Base-by-base conservation (phyloP, 2,888 invertebrate species). In the Tolmerus cingulatus region DNA sequence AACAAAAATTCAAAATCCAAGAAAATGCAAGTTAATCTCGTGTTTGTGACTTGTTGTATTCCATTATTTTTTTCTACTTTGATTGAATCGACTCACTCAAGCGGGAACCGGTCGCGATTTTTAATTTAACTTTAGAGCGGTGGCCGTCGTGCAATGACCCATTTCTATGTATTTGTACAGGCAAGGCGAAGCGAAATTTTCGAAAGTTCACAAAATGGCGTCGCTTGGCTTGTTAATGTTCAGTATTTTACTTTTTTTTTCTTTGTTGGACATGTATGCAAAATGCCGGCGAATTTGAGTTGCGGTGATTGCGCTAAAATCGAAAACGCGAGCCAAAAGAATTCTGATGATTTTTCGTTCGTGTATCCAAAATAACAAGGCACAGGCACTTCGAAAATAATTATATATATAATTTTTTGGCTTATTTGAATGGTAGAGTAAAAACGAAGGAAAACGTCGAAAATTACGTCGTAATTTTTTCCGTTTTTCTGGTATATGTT, bases 371-470 rank as follows among this genome's bases (percentile, higher is more conserved):
- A 27, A 23, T 66, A 85, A 88, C 88, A 88, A 88, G 88, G 87
- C 88, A 88, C 88, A 88, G 88, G 88, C 88, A 88, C 87, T 78
- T 86, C 51, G 74, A 77, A 77, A 77, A 86, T 27, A 66, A 66
- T 27, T 66, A 46, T 46, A 46, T 46, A 46, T 46, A 14, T 14
- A 46, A 16, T 12, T 55, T 66, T 66, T 12, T 66, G 66, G 66
- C 66, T 66, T 27, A 84, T 43, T n/a, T 85, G n/a, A 19, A n/a
- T 77, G 66, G 27, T 19, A 27, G 66, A 66, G 66, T 66, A 66
- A 55, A 55, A 79, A 79, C 46, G 76, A 76, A 76, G 46, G 74
- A 78, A 86, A 86, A 86, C 86, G 86, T 55, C 51, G 78, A 86
- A 86, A 77, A 86, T 77, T 77, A 77, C 77, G 77, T 55, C 77